These are phyloP conservation scores for Chaunax sp. DNA, from an alignment of 2,797 vertebrate species.

Conservation along the genomic window DNA sequence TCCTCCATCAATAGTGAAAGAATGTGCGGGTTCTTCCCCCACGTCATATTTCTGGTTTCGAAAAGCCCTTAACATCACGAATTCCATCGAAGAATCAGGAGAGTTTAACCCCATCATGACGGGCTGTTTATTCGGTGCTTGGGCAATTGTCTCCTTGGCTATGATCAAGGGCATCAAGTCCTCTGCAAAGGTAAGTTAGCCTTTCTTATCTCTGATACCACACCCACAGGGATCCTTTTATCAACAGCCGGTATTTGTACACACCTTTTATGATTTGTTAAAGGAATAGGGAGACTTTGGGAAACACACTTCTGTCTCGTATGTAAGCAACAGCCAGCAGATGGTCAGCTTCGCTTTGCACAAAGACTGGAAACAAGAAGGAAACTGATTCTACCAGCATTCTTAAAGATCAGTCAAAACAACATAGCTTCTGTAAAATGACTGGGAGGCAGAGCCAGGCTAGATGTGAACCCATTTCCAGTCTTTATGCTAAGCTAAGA, in stretches of 20 bases:
- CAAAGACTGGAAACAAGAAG: too few species aligned
- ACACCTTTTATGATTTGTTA: too few species aligned
- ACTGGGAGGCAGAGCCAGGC: too few species aligned
- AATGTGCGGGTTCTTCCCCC: constrained; percentile 82
- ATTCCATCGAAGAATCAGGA: constrained; percentile 83
- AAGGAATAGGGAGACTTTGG: not conserved
- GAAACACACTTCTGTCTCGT: not conserved
- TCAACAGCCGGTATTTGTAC: not conserved
- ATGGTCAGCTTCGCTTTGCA: too few species aligned
- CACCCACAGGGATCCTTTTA: not conserved
- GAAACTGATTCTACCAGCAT: too few species aligned
- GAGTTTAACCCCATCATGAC: constrained; percentile 84
- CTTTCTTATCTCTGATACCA: not conserved
- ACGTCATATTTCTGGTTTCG: constrained; percentile 90
- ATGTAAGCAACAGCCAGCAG: too few species aligned
- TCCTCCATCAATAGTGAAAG: constrained; percentile 74
- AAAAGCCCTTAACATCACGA: constrained; percentile 85
- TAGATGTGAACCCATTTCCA: too few species aligned
- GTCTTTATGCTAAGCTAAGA: too few species aligned
- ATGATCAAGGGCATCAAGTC: constrained; percentile 93
- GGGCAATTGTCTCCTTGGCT: constrained; percentile 85
- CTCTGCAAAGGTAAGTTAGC: constrained; percentile 83
- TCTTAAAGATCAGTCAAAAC: too few species aligned
- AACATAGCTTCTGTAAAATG: too few species aligned
- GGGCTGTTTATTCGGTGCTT: constrained; percentile 85